Conservation (phyloP, 2,797 vertebrate species). For the Chaenodraco wilsoni region DNA sequence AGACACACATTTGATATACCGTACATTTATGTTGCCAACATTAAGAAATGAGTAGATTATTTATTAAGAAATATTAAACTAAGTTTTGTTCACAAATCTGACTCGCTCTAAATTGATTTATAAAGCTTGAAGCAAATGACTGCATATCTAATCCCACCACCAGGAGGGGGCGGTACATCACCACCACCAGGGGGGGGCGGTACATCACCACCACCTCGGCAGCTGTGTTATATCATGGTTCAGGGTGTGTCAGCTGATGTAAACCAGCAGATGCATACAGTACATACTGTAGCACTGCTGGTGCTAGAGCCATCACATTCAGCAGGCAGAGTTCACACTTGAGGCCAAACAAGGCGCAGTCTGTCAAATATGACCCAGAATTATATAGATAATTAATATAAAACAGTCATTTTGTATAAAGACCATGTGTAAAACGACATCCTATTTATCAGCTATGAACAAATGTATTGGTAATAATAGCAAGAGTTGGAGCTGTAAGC, state of each 20-base stretch:
- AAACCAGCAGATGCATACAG: conserved; percentile 44
- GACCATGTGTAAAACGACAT: background rate
- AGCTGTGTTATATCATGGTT: conserved; percentile 24
- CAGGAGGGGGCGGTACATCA: conserved; percentile 11
- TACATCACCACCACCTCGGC: background rate
- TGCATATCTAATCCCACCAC: conserved; percentile 28
- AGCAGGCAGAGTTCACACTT: conserved; percentile 31
- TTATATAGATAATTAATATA: background rate
- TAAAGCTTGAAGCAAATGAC: background rate
- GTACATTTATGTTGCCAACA: background rate
- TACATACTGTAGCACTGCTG: conserved; percentile 37
- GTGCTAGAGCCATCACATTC: conserved; percentile 20
- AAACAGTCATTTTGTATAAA: background rate
- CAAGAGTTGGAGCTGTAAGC: background rate
- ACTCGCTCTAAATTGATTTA: background rate
- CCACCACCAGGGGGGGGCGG: conserved; percentile 37
- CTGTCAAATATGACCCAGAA: conserved; percentile 5
- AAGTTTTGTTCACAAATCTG: background rate
- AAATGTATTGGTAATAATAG: background rate
- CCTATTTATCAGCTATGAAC: background rate
- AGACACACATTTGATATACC: conserved; percentile 2
- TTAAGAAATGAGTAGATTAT: background rate
- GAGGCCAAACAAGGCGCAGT: conserved; percentile 28
- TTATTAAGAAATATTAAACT: conserved; percentile 18
- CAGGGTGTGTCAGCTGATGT: conserved; percentile 49